Conservation (phyloP, 2,888 invertebrate species). For the Nephrotoma flavescens region DNA sequence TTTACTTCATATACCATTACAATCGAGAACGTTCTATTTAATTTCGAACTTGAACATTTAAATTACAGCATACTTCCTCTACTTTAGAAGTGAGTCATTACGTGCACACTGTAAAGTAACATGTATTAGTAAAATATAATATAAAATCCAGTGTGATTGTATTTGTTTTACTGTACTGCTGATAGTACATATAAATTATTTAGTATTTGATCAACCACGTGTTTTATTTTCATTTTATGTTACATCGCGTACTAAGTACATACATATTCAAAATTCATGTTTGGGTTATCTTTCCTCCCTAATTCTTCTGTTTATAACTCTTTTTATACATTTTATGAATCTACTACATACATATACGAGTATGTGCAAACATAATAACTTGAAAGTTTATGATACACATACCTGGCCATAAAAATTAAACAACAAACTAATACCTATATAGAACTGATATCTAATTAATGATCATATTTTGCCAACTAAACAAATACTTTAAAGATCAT, state of each 20-base stretch:
- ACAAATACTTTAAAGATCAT: neutral
- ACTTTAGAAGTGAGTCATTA: neutral
- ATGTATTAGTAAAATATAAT: neutral
- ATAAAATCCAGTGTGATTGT: no score
- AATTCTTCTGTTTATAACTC: neutral
- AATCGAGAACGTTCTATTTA: neutral
- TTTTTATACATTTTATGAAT: neutral
- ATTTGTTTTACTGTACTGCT: no score
- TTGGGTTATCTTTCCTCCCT: neutral
- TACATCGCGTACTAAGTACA: neutral
- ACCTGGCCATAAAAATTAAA: neutral
- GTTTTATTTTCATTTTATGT: neutral
- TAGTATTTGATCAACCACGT: neutral
- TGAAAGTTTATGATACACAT: neutral
- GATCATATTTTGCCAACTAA: neutral
- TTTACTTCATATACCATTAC: no score
- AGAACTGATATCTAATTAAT: neutral
- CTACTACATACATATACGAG: neutral
- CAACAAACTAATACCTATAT: neutral
- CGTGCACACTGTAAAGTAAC: neutral
- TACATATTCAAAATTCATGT: neutral
- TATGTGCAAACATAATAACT: neutral
- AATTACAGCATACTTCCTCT: neutral
- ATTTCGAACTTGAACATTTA: neutral
- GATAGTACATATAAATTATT: neutral